phyloP scores from a whole-genome alignment of 2,797 vertebrate genomes.

The Peromyscus attwateri region DNA sequence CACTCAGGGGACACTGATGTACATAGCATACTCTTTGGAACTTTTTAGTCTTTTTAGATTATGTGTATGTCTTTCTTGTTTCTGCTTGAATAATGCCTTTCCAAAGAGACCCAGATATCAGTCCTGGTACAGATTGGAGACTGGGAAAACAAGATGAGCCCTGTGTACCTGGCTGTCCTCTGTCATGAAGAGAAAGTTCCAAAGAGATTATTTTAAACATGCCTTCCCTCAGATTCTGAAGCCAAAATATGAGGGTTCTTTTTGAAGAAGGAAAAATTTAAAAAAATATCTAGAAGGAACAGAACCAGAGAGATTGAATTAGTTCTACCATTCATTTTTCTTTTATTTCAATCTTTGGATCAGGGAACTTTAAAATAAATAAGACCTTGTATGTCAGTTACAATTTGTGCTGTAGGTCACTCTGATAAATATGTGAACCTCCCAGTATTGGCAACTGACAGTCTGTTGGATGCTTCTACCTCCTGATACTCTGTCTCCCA shows the following conservation, averaged over 20 bases:
- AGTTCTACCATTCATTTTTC: not conserved
- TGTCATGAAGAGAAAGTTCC: not conserved
- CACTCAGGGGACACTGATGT: not conserved
- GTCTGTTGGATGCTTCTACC: not conserved
- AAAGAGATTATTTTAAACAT: not conserved
- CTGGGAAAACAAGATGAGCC: not conserved
- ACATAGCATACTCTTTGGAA: not conserved
- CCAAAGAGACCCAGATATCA: not conserved
- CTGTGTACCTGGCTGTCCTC: not conserved
- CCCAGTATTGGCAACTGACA: not conserved
- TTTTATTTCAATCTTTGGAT: not conserved
- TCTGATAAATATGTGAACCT: constrained; percentile 59
- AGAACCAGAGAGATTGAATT: not conserved
- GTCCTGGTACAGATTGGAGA: not conserved
- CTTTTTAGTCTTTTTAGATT: not conserved
- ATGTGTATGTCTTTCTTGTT: not conserved
- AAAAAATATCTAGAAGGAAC: not conserved
- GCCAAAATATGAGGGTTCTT: not conserved
- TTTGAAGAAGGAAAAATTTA: not conserved
- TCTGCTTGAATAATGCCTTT: not conserved
- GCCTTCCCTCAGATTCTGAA: not conserved
- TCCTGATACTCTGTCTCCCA: not conserved
- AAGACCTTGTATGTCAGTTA: not conserved
- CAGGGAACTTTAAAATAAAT: not conserved
- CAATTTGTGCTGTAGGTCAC: constrained; percentile 24